Conservation (phyloP, 1,140 invertebrate species). For the Drosophila sulfurigaster region DNA sequence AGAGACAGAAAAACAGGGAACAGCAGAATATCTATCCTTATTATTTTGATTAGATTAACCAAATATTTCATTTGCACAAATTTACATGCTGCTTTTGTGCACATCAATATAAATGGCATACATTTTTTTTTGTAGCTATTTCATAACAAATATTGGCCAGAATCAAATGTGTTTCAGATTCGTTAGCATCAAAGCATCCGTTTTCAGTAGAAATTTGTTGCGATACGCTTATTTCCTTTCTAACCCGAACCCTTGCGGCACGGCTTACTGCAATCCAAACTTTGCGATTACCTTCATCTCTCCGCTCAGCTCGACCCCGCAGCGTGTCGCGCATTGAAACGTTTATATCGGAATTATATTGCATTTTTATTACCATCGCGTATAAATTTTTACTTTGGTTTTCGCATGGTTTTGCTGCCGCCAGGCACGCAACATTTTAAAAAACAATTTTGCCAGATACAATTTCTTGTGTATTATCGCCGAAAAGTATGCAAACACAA, state of each 20-base stretch:
- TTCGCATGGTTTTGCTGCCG: slow-evolving; percentile 36
- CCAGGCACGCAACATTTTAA: slow-evolving; percentile 78
- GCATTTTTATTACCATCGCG: slow-evolving; percentile 77
- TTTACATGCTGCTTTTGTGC: neutral
- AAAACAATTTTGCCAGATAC: slow-evolving; percentile 78
- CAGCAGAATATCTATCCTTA: too few relatives aligned
- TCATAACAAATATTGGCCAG: neutral
- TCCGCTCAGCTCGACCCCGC: neutral
- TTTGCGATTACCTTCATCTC: slow-evolving; percentile 47
- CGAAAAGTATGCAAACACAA: slow-evolving; percentile 69
- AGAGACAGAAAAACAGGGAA: too few relatives aligned
- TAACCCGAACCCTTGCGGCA: neutral
- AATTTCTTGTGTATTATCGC: slow-evolving; percentile 78
- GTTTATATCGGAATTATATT: slow-evolving; percentile 77
- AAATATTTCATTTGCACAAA: neutral
- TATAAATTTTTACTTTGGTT: slow-evolving; percentile 35
- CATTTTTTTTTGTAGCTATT: neutral
- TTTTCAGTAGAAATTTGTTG: slow-evolving; percentile 15
- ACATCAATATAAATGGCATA: neutral
- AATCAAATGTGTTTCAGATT: neutral
- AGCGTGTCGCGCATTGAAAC: slow-evolving; percentile 20
- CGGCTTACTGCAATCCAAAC: slow-evolving; percentile 59
- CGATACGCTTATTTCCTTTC: slow-evolving; percentile 1
- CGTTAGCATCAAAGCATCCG: neutral
- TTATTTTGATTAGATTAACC: neutral